Percentiles rank a stretch among this genome's conserved stretches.
phyloP scores from a whole-genome alignment of 2,888 invertebrate genomes.

The Coenonympha glycerion region DNA sequence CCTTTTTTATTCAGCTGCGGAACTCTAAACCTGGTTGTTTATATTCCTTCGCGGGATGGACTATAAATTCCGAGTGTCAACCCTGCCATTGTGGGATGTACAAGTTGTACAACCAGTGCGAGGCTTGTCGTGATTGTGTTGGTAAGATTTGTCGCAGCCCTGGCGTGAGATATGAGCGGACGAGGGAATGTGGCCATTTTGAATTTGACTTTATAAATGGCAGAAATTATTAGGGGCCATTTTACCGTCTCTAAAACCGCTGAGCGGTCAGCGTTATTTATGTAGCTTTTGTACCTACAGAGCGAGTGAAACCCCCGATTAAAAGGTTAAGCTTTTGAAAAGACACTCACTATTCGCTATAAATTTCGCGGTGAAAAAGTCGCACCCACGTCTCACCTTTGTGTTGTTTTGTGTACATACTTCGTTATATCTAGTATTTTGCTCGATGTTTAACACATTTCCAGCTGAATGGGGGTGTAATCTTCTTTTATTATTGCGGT shows the following conservation, averaged over 20 bases:
- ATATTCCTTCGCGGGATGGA: constrained; percentile 21
- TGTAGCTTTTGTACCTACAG: not conserved
- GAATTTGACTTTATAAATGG: constrained; percentile 25
- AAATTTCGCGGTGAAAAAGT: constrained; percentile 14
- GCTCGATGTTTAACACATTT: constrained; percentile 18
- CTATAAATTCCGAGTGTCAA: constrained; percentile 28
- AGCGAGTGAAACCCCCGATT: too few relatives aligned
- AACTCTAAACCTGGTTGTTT: too few relatives aligned
- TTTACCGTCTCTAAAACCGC: too few relatives aligned
- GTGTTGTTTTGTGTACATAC: too few relatives aligned
- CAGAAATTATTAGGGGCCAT: not conserved
- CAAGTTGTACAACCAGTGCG: constrained; percentile 10
- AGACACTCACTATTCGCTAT: constrained; percentile 10
- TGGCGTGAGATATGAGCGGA: constrained; percentile 27
- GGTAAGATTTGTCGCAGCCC: constrained; percentile 28
- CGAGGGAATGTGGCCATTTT: constrained; percentile 31
- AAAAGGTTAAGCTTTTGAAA: constrained; percentile 14
- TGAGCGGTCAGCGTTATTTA: not conserved
- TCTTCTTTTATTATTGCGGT: constrained; percentile 7
- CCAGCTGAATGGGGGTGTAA: constrained; percentile 7
- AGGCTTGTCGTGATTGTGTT: constrained; percentile 14
- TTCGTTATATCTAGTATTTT: constrained; percentile 18
- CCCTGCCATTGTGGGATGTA: constrained; percentile 19
- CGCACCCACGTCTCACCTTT: too few relatives aligned
- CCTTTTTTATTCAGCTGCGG: too few relatives aligned